Conservation (phyloP, 2,797 vertebrate species). For the Hafferia zeledoni region DNA sequence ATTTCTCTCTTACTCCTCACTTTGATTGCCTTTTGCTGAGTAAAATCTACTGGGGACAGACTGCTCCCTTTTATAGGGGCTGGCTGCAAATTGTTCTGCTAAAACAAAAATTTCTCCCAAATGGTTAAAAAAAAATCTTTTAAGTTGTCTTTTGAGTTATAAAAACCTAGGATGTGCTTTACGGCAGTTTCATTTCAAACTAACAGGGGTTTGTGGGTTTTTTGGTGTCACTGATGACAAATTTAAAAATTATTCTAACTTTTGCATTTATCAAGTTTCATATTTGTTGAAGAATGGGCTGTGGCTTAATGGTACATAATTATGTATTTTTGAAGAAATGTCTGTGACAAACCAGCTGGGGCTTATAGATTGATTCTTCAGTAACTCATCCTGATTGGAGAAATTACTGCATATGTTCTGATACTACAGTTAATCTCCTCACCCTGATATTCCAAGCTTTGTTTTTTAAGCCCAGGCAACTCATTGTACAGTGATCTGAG, state of each 20-base stretch:
- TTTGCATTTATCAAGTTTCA: constrained; percentile 40
- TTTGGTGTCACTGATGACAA: constrained; percentile 28
- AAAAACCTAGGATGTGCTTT: constrained; percentile 12
- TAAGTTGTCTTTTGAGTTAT: constrained; percentile 46
- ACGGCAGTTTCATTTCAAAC: constrained; percentile 51
- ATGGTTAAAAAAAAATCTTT: neutral
- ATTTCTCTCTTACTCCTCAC: constrained; percentile 19
- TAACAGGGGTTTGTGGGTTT: constrained; percentile 16
- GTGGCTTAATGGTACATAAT: constrained; percentile 33
- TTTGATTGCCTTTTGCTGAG: neutral
- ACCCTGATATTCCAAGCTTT: neutral
- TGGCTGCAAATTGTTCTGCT: neutral
- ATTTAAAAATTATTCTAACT: constrained; percentile 38
- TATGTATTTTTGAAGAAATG: constrained; percentile 45
- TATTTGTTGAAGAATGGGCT: constrained; percentile 4
- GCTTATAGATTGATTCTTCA: neutral
- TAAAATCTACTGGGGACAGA: constrained; percentile 7
- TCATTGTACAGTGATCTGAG: neutral
- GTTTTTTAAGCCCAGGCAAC: neutral
- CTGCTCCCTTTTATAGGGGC: neutral
- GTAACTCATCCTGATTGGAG: neutral
- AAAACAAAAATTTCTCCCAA: neutral
- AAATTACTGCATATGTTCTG: neutral
- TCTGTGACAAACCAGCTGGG: neutral
- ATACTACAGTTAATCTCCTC: neutral